Base-by-base conservation (phyloP, 1,140 invertebrate genomes). In the Habropoda laboriosa region DNA sequence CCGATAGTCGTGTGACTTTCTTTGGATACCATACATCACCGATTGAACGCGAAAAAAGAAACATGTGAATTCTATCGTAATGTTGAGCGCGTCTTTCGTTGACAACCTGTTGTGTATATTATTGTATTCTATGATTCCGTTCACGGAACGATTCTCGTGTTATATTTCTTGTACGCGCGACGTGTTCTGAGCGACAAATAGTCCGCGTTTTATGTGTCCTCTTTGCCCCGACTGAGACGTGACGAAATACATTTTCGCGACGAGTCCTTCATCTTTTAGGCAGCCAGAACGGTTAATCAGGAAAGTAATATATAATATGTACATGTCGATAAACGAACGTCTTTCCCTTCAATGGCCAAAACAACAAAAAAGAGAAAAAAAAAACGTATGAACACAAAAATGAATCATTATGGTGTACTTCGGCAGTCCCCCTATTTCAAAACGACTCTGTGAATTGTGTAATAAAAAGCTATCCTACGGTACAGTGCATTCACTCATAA, bases 401-500 rank as follows among this genome's bases (percentile, higher is more conserved):
- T 35, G 1, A 77, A 68, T 66, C 38, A 40, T 80, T 27, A 57
- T 73, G 85, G 83, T 82, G 86, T 84, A 87, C 81, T 84, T 87
- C 79, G 85, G 85, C 83, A 82, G 61, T 57, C 42, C 49, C 67
- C 67, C 47, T 49, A 63, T 70, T 55, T 57, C 51, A 80, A 79
- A 86, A 60, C 53, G 58, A 82, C 79, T 82, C 63, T 86, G 81
- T 84, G 79, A 87, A 87, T 77, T 82, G 79, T 85, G 75, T 79
- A 87, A 85, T 85, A 81, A 83, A 79, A 72, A 73, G 42, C 61
- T 85, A 85, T 89, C 77, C 78, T 86, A 86, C 58, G 78, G 77
- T 91, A 80, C 85, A 89, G 87, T 91, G 88, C 86, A 92, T 91
- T 91, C 80, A 91, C 78, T 88, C 79, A 82, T 84, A 71, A 86